Percentiles rank a stretch among this genome's conserved stretches.
Conservation (phyloP, 2,113 vertebrate genomes). For the Ellobius talpinus region DNA sequence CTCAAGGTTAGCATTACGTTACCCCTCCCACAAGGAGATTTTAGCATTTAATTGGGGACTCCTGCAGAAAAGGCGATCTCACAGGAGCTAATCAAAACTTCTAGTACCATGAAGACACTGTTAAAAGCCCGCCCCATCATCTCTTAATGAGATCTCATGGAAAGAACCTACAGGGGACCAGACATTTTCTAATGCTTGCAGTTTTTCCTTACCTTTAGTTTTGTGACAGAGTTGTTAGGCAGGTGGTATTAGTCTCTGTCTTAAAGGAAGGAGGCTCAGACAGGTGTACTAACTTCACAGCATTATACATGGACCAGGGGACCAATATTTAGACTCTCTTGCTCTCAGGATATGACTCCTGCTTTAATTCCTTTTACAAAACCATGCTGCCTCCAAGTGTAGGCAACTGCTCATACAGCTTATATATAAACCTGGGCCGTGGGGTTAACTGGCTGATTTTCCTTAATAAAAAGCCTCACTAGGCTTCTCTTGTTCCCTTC, state of each 20-base stretch:
- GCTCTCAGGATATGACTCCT: not conserved
- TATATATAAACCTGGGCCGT: slow-evolving; percentile 16
- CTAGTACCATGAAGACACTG: slow-evolving; percentile 1
- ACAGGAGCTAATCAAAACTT: slow-evolving; percentile 52
- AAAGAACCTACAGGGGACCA: not conserved
- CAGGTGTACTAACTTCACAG: slow-evolving; percentile 36
- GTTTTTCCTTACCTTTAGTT: slow-evolving; percentile 5
- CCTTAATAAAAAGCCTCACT: slow-evolving; percentile 8
- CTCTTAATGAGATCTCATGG: not conserved
- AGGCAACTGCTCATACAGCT: slow-evolving; percentile 1
- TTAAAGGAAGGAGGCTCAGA: slow-evolving; percentile 7
- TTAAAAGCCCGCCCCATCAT: not conserved
- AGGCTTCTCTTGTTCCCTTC: slow-evolving; percentile 45
- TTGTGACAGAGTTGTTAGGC: slow-evolving; percentile 16
- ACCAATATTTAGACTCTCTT: not conserved
- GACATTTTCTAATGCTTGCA: not conserved
- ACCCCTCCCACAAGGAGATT: not conserved
- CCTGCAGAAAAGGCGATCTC: slow-evolving; percentile 35
- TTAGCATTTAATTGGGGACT: slow-evolving; percentile 50
- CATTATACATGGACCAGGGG: not conserved
- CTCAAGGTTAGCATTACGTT: slow-evolving; percentile 14
- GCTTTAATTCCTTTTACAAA: slow-evolving; percentile 10
- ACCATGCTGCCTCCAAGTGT: not conserved
- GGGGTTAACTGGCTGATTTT: slow-evolving; percentile 26
- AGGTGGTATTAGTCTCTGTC: slow-evolving; percentile 20